Evolutionary conservation across 2,113 vertebrate species (phyloP).

Genomic region (Microcebus murinus): DNA sequence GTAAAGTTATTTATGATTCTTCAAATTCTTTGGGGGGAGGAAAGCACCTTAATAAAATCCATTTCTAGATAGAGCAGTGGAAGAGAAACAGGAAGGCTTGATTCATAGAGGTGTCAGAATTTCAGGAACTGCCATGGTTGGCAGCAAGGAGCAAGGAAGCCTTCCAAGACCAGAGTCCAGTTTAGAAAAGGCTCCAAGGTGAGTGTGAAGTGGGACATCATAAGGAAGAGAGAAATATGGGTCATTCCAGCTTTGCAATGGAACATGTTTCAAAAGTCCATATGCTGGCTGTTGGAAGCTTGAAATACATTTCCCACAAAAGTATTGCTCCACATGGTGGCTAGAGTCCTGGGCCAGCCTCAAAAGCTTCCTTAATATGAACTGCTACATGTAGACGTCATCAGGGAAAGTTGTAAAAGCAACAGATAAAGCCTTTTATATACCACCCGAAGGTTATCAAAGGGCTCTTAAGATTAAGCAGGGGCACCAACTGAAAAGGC

Average conservation of each 20-base stretch:
- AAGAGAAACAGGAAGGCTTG: background rate
- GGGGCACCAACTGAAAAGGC: background rate
- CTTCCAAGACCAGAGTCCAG: background rate
- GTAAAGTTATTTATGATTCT: slow-evolving; percentile 3
- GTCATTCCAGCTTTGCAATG: background rate
- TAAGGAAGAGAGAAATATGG: background rate
- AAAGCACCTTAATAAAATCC: slow-evolving; percentile 26
- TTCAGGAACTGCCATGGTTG: background rate
- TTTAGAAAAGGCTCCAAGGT: background rate
- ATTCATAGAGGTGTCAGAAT: background rate
- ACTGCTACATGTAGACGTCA: background rate
- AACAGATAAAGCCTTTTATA: background rate
- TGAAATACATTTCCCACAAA: background rate
- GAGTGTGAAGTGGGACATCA: background rate
- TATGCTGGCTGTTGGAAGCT: background rate
- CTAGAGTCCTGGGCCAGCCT: background rate
- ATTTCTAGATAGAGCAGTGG: slow-evolving; percentile 26
- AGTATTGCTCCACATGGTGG: background rate
- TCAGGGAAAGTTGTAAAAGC: background rate
- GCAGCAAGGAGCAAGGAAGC: background rate
- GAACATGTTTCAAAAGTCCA: background rate
- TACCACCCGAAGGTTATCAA: background rate
- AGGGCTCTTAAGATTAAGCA: background rate
- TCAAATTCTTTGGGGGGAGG: background rate
- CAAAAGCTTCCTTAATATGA: background rate